Base-by-base conservation (phyloP, 2,113 vertebrate genomes). In the Lipotes vexillifer region DNA sequence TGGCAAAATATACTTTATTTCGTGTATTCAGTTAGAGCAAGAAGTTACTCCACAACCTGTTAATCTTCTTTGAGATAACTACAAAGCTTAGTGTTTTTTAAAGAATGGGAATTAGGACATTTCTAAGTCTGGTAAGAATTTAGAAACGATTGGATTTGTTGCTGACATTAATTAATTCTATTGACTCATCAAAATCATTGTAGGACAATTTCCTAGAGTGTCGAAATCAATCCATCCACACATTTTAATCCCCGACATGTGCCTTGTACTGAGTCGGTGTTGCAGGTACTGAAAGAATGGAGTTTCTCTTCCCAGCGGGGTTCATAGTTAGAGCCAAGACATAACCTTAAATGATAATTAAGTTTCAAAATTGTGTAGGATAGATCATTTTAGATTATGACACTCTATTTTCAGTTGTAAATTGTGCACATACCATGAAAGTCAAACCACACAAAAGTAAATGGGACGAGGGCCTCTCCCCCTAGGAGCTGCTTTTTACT, bases 241-340 rank as follows among this genome's bases (percentile, higher is more conserved):
- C 1, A 23, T 36, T 33, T 59, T 17, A 38, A 38, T 21, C 33
- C 38, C 1, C 1, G 1, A 21, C 0, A 0, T 2, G 38, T 41
- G 25, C n/a, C 23, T 33, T 17, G 6, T 5, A 0, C 18, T 21
- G 38, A 6, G 4, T 52, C 11, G 3, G 2, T 17, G 0, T 36
- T 8, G 18, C 6, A 25, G 29, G 3, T 29, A 0, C 65, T 5
- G 61, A 13, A 13, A 27, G 5, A 6, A 4, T 0, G 5, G 18
- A 8, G 17, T 11, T 14, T 13, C 1, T 31, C 15, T 17, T 23
- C 68, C 17, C 15, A 23, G n/a, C 0, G 3, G 15, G 20, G 38
- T 8, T 23, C 13, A 31, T 11, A 52, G 57, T 55, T 82, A 33
- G 38, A 52, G 74, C 55, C 1, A 25, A 52, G 44, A 18, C 7